Conservation (phyloP, 2,113 vertebrate genomes). For the Brevimyrus niger region DNA sequence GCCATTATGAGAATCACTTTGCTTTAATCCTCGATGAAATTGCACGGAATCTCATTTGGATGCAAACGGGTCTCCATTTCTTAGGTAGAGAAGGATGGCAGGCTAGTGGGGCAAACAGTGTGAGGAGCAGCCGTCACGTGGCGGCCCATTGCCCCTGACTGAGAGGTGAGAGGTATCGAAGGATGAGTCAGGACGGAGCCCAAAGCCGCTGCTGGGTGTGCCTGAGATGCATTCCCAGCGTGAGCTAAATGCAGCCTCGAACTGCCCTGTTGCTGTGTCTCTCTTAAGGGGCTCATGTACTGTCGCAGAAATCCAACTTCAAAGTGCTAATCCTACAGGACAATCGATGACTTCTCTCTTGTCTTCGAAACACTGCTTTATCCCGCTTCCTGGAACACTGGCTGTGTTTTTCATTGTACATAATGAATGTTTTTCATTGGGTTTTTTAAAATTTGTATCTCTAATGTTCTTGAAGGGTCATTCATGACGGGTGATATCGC, state of each 20-base stretch:
- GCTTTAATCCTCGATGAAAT: background rate
- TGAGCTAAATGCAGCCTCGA: conserved; percentile 14
- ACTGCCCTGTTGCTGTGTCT: conserved; percentile 43
- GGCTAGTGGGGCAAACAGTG: background rate
- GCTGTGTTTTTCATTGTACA: conserved; percentile 26
- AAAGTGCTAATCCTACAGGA: conserved; percentile 53
- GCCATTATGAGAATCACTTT: background rate
- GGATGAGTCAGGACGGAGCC: background rate
- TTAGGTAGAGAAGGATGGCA: background rate
- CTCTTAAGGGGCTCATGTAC: conserved; percentile 39
- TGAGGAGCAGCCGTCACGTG: background rate
- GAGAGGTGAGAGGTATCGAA: background rate
- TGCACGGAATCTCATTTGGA: background rate
- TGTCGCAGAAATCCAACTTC: conserved; percentile 53
- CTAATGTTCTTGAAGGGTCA: background rate
- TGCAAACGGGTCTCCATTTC: background rate
- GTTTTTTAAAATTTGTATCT: conserved; percentile 35
- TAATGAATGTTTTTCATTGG: too few relatives aligned
- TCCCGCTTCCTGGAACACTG: conserved; percentile 39
- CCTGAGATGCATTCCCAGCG: background rate
- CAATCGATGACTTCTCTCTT: conserved; percentile 43
- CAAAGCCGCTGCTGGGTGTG: background rate
- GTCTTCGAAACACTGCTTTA: conserved; percentile 39
- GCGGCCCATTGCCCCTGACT: background rate
- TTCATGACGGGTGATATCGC: background rate